Base-by-base conservation (phyloP, 2,113 vertebrate genomes). In the Mellivora capensis region DNA sequence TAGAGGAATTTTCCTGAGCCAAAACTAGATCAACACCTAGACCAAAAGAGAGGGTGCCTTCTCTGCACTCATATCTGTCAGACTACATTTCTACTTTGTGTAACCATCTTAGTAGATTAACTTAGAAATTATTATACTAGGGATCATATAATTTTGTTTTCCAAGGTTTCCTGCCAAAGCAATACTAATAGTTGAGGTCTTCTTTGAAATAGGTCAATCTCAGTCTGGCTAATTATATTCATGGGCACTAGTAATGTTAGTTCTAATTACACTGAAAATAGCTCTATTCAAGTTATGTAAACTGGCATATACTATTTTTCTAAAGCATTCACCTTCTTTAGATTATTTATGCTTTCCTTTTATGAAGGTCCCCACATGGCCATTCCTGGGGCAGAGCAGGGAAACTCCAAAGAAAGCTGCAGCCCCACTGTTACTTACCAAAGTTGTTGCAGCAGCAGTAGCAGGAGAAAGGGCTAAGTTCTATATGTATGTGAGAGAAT, bases 401-500 rank as follows among this genome's bases (percentile, higher is more conserved):
- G 93, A 89, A 96, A 93, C 98, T 97, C 97, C 98, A 97, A 97
- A 96, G 87, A 96, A 91, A 97, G 95, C 93, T 97, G 89, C 91
- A 97, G 95, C 91, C 97, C 96, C 95, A 96, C 95, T 96, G 76
- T 97, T 98, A 98, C 98, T 98, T 98, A 98, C 97, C 96, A 79
- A 95, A 91, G 89, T 96, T 69, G 98, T 96, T 91, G 97, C 97
- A 95, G 97, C 97, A 98, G 98, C 97, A 97, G 96, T 49, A 97
- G 97, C 96, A 98, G 96, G 98, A 98, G 98, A 97, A 97, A 98
- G 97, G 97, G 96, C 96, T 98, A 97, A 98, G 95, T 93, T 97
- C 95, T 98, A 96, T 81, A 97, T 95, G 94, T 97, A 94, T 97
- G 97, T 98, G 97, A 98, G 97, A 98, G 97, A 97, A 93, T 97